Conservation (phyloP, 1,140 invertebrate species). For the Neuroterus valhalla region DNA sequence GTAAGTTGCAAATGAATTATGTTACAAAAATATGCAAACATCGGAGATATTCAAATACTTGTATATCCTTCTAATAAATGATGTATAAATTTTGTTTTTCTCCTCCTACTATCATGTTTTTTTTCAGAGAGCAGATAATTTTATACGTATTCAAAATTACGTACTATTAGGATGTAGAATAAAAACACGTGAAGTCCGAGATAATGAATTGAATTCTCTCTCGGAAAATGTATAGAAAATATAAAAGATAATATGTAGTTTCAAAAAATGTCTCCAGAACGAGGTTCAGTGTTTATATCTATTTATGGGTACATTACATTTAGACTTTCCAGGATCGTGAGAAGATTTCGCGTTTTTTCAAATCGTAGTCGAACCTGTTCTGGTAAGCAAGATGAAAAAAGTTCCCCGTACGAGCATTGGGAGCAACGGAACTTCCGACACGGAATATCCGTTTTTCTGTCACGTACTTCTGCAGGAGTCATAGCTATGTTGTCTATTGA, state of each 20-base stretch:
- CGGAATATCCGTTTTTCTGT: slow-evolving; percentile 68
- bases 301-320: slow-evolving; percentile 20
- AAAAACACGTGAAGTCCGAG: too few relatives aligned
- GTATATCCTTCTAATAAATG: too few relatives aligned
- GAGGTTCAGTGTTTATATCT: not conserved
- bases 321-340: slow-evolving; percentile 32
- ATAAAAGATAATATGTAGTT: slow-evolving; percentile 38
- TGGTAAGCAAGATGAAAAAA: slow-evolving; percentile 31
- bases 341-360: slow-evolving; percentile 25
- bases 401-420: slow-evolving; percentile 51
- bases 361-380: slow-evolving; percentile 32
- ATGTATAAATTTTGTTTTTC: too few relatives aligned
- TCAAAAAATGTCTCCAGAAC: slow-evolving; percentile 28
- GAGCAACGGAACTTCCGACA: slow-evolving; percentile 69
- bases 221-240: slow-evolving; percentile 24
- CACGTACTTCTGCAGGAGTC: slow-evolving; percentile 62
- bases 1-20: too few relatives aligned
- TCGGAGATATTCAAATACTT: too few relatives aligned
- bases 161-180: too few relatives aligned
- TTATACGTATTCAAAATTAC: too few relatives aligned
- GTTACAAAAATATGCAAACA: too few relatives aligned
- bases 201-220: not conserved
- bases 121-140: too few relatives aligned
- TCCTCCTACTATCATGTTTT: too few relatives aligned
- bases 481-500: slow-evolving; percentile 61